phyloP scores from a whole-genome alignment of 2,888 invertebrate species.

The Diabrotica balteata region DNA sequence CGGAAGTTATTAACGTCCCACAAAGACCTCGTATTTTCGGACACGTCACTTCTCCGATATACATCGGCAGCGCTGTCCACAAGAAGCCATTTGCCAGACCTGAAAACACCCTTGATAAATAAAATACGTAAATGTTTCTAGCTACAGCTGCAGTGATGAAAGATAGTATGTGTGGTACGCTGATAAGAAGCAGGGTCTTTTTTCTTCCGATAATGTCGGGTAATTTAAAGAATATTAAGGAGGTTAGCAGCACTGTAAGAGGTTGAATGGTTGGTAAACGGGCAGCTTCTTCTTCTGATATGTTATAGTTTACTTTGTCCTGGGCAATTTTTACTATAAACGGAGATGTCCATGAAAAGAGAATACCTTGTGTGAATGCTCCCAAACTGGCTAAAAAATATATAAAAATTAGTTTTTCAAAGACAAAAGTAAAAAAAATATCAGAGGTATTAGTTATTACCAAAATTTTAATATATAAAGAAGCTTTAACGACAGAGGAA shows the following conservation, averaged over 20 bases:
- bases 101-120: conserved; percentile 43
- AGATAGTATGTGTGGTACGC: conserved; percentile 46
- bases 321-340: conserved; percentile 48
- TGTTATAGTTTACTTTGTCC: conserved; percentile 42
- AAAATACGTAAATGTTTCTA: conserved; percentile 45
- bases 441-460: too few relatives aligned
- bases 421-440: too few relatives aligned
- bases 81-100: conserved; percentile 46
- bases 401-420: too few relatives aligned
- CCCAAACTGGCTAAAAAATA: conserved; percentile 1
- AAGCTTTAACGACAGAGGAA: too few relatives aligned
- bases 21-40: conserved; percentile 28
- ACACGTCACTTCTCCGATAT: conserved; percentile 27
- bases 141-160: conserved; percentile 44
- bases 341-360: conserved; percentile 49
- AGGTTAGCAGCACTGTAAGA: conserved; percentile 38
- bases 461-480: too few relatives aligned
- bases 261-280: conserved; percentile 49
- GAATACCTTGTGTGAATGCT: conserved; percentile 2
- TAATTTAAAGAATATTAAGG: conserved; percentile 45
- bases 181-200: conserved; percentile 45
- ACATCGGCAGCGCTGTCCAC: conserved; percentile 31
- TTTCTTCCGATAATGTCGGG: conserved; percentile 51
- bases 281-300: conserved; percentile 50
- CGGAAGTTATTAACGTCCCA: conserved; percentile 11